These are phyloP conservation scores for Radopholus similis DNA, from an alignment of 1,140 invertebrate genomes.

Conservation along the genomic window DNA sequence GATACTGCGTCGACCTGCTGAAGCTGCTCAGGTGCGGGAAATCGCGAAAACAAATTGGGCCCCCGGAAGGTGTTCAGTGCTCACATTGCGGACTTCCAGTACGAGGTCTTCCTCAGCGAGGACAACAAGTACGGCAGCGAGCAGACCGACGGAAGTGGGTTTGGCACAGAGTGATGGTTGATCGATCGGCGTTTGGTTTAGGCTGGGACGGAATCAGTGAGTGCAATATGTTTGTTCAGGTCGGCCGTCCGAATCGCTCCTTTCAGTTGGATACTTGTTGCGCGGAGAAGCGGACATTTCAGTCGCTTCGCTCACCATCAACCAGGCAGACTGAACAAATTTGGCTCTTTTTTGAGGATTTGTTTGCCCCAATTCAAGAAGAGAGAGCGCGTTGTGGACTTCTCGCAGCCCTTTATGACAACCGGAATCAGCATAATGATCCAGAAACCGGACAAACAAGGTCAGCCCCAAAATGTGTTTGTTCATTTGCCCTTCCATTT, in stretches of 20 bases:
- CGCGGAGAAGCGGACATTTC: conserved; percentile 79
- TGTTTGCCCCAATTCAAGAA: too few relatives aligned
- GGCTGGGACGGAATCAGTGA: conserved; percentile 23
- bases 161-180: not conserved
- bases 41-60: not conserved
- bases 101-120: conserved; percentile 45
- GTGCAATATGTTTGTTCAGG: too few relatives aligned
- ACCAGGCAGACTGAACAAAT: conserved; percentile 58
- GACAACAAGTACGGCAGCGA: conserved; percentile 32
- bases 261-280: conserved; percentile 55
- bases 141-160: conserved; percentile 15
- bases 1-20: conserved; percentile 61
- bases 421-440: conserved; percentile 76
- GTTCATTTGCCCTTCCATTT: too few relatives aligned
- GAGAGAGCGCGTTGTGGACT: conserved; percentile 87
- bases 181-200: not conserved
- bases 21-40: not conserved
- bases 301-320: conserved; percentile 90
- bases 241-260: not conserved
- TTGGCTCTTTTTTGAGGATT: too few relatives aligned
- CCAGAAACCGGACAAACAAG: conserved; percentile 81
- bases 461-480: too few relatives aligned
- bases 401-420: conserved; percentile 95
- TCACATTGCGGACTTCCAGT: conserved; percentile 54
- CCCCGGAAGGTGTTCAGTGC: conserved; percentile 29